These are phyloP conservation scores for Cuculus canorus DNA, from an alignment of 2,797 vertebrate species.

Conservation along the genomic window DNA sequence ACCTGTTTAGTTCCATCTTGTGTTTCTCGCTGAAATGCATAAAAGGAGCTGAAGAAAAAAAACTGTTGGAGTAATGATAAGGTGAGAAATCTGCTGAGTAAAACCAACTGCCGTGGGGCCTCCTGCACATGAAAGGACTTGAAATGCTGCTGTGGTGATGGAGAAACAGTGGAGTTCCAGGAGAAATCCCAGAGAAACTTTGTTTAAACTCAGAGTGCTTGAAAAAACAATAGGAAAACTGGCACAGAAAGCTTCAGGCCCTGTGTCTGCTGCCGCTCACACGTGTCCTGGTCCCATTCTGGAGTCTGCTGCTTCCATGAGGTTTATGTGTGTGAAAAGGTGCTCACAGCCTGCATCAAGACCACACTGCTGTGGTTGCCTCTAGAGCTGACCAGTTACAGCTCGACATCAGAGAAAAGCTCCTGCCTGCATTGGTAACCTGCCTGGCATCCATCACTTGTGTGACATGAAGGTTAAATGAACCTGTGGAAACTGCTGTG, in stretches of 20 bases:
- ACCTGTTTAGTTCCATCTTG: not conserved
- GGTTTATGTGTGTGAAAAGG: accelerated
- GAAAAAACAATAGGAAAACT: not conserved
- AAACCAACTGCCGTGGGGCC: not conserved
- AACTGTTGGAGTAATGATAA: not conserved
- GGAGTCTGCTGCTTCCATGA: accelerated
- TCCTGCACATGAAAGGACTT: not conserved
- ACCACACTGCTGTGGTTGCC: not conserved
- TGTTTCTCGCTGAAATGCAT: not conserved
- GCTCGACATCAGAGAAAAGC: not conserved
- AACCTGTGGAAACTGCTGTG: accelerated
- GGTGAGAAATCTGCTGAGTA: constrained; percentile 13
- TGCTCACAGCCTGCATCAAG: not conserved
- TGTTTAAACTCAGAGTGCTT: not conserved
- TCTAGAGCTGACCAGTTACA: not conserved
- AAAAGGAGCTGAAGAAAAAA: not conserved
- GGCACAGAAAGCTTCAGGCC: not conserved
- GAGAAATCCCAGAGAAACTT: constrained; percentile 5
- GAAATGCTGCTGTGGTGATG: not conserved
- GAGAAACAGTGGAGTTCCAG: not conserved
- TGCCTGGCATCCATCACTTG: not conserved
- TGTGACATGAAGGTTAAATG: not conserved
- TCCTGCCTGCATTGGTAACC: not conserved
- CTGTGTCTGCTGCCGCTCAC: not conserved
- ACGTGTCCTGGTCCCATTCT: accelerated